These are phyloP conservation scores for Paguma larvata DNA, from an alignment of 2,797 vertebrate species.

Conservation along the genomic window DNA sequence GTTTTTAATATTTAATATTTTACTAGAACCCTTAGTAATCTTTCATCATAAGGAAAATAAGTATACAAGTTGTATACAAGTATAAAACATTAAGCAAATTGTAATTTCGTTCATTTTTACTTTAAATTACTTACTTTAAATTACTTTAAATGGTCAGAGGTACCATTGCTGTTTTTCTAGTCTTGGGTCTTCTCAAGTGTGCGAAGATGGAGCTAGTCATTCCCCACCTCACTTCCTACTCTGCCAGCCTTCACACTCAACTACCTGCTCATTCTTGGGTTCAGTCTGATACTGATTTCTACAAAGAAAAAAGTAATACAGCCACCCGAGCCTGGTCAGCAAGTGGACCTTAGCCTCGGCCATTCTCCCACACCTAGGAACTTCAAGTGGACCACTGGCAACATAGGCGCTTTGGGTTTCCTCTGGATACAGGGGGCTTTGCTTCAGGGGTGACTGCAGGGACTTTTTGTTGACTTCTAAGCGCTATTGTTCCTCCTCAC, in stretches of 20 bases:
- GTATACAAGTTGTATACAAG: background rate
- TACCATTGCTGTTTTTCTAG: background rate
- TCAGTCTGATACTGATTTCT: background rate
- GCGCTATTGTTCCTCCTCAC: background rate
- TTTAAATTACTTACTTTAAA: constrained; percentile 23
- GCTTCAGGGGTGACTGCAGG: background rate
- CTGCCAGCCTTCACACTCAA: background rate
- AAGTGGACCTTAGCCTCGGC: background rate
- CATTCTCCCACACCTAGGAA: background rate
- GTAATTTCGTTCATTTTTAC: background rate
- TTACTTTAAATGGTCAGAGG: background rate
- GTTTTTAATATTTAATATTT: background rate
- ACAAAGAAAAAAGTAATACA: background rate
- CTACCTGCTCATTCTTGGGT: background rate
- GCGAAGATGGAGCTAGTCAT: background rate
- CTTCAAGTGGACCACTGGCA: background rate
- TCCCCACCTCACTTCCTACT: background rate
- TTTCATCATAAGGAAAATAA: background rate
- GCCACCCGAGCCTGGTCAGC: background rate
- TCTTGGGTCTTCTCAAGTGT: background rate
- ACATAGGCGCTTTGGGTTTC: background rate
- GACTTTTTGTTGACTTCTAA: background rate
- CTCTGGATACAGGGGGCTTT: background rate
- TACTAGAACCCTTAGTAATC: background rate
- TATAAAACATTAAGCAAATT: too few relatives aligned